Evolutionary conservation across 2,113 vertebrate species (phyloP).

Genomic region (Toxotes jaculatrix): DNA sequence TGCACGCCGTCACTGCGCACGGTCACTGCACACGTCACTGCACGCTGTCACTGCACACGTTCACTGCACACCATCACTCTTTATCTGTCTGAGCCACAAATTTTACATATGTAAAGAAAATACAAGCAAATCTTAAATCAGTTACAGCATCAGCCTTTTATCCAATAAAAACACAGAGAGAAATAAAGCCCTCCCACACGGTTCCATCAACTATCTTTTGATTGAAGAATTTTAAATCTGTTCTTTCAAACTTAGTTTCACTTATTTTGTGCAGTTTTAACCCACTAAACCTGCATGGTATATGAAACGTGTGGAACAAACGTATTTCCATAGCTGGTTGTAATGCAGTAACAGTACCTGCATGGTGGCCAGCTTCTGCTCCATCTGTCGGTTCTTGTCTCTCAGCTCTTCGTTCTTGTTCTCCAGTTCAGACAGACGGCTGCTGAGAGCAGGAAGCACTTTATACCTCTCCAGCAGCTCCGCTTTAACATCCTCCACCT

Average conservation of each 20-base stretch:
- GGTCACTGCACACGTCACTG: no score
- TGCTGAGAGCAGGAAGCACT: slow-evolving; percentile 81
- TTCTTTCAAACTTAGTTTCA: no score
- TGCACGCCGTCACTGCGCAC: no score
- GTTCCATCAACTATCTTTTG: background rate
- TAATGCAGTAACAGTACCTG: slow-evolving; percentile 69
- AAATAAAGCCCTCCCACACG: background rate
- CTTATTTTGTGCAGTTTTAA: no score
- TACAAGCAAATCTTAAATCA: background rate
- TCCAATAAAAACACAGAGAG: no score
- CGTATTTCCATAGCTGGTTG: background rate
- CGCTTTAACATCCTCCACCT: slow-evolving; percentile 81
- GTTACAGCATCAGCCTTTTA: background rate
- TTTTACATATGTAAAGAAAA: background rate
- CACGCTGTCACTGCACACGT: no score
- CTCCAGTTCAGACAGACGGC: slow-evolving; percentile 79
- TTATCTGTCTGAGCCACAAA: no score
- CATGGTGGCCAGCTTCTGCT: slow-evolving; percentile 81
- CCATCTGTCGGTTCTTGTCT: slow-evolving; percentile 81
- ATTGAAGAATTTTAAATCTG: no score
- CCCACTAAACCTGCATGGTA: no score
- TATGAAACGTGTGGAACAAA: background rate
- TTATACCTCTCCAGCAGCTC: slow-evolving; percentile 82
- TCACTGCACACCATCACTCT: background rate
- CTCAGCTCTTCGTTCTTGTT: slow-evolving; percentile 79